Conservation (phyloP, 2,888 invertebrate genomes). For the Tetranychus truncatus region DNA sequence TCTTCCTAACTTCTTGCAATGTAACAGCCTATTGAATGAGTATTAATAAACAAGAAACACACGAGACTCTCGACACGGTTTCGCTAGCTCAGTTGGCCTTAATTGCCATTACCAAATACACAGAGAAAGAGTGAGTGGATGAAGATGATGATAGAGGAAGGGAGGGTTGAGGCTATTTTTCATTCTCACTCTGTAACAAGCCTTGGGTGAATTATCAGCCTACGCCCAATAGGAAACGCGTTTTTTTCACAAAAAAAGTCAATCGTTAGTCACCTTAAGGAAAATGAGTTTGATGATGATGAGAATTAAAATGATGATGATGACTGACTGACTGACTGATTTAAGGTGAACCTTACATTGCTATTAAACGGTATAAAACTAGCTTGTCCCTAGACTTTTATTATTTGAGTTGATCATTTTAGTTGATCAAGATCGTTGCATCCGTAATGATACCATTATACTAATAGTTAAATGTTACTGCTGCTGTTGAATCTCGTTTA, state of each 20-base stretch:
- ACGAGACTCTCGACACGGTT: conserved; percentile 1
- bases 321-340: neutral
- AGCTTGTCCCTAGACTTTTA: neutral
- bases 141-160: neutral
- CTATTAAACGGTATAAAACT: neutral
- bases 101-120: neutral
- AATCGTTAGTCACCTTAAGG: conserved; percentile 3
- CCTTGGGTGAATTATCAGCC: neutral
- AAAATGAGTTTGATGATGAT: neutral
- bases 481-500: no score
- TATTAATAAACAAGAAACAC: neutral
- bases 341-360: neutral
- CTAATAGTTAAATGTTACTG: no score
- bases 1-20: neutral
- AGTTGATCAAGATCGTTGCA: neutral
- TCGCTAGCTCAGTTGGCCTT: conserved; percentile 1
- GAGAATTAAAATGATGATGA: no score
- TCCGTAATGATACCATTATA: neutral
- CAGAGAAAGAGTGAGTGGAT: neutral
- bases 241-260: conserved; percentile 2
- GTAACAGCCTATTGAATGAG: conserved; percentile 2
- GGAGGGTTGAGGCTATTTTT: neutral
- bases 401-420: neutral
- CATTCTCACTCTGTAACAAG: neutral
- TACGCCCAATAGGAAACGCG: conserved; percentile 1